Conservation (phyloP, 2,113 vertebrate species). For the Pionites leucogaster region DNA sequence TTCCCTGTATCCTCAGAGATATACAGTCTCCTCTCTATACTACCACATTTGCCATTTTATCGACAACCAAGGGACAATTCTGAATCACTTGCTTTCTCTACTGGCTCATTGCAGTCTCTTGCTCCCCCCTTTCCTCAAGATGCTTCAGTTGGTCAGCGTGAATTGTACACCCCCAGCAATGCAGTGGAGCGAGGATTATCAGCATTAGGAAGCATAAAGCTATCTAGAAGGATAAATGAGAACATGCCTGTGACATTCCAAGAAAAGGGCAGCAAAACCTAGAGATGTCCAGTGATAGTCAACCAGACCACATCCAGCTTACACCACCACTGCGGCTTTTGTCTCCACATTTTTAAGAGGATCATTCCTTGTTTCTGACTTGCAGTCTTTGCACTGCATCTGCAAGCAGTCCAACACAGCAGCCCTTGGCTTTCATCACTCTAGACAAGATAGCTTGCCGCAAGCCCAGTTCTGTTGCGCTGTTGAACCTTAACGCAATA, state of each 20-base stretch:
- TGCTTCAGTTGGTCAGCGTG: accelerated
- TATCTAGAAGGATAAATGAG: background rate
- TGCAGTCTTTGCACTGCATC: background rate
- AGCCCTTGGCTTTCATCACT: background rate
- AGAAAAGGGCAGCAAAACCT: background rate
- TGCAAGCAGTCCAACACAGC: accelerated
- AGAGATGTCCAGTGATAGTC: background rate
- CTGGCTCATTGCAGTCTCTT: accelerated
- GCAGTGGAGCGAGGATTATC: background rate
- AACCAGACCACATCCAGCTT: background rate
- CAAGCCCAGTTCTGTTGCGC: background rate
- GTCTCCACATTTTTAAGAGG: background rate
- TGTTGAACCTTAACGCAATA: background rate
- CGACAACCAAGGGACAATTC: background rate
- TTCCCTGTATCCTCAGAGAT: background rate
- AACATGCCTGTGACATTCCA: too few relatives aligned
- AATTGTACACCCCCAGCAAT: background rate
- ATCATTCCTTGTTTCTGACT: background rate
- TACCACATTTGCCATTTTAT: background rate
- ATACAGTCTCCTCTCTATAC: accelerated
- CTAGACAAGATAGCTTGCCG: background rate
- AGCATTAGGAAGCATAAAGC: background rate
- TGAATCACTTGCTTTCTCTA: accelerated
- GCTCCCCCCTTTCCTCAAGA: accelerated
- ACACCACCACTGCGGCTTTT: background rate